Conservation (phyloP, 2,797 vertebrate genomes). For the Hydrophis major region DNA sequence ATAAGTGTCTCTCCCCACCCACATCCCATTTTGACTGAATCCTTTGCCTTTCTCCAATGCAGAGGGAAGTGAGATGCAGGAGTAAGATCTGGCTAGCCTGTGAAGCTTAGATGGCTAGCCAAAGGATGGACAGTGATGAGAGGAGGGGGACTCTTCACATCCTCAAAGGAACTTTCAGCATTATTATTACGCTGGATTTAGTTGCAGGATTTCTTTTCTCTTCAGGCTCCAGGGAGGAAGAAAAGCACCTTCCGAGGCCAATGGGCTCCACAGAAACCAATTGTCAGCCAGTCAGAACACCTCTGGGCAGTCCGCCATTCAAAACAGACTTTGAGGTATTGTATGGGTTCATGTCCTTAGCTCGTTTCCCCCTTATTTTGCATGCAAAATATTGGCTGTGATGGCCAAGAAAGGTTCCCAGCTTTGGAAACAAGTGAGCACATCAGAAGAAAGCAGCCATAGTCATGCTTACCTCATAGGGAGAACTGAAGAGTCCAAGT, state of each 20-base stretch:
- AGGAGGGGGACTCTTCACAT: not conserved
- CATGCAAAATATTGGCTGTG: too few relatives aligned
- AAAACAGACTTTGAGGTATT: slow-evolving; percentile 62
- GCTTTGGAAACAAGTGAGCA: not conserved
- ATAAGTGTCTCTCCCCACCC: not conserved
- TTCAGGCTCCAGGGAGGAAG: not conserved
- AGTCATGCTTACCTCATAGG: not conserved
- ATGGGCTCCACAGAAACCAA: slow-evolving; percentile 54
- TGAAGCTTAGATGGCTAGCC: not conserved
- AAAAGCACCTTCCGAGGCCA: slow-evolving; percentile 46
- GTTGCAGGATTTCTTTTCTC: not conserved
- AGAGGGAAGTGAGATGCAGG: too few relatives aligned
- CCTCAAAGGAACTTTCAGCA: not conserved
- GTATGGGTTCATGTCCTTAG: slow-evolving; percentile 23
- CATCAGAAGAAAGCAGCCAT: not conserved
- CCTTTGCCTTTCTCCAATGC: not conserved
- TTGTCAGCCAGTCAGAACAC: slow-evolving; percentile 30
- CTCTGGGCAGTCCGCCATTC: slow-evolving; percentile 52
- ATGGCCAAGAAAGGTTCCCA: not conserved
- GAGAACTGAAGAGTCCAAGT: not conserved
- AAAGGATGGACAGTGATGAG: not conserved
- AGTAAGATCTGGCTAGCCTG: not conserved
- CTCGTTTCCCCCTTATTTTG: not conserved
- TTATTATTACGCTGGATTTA: too few relatives aligned
- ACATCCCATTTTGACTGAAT: not conserved